Percentiles rank a stretch among this genome's conserved stretches.
Conservation (phyloP, 1,140 invertebrate genomes). For the Nautilus pompilius region DNA sequence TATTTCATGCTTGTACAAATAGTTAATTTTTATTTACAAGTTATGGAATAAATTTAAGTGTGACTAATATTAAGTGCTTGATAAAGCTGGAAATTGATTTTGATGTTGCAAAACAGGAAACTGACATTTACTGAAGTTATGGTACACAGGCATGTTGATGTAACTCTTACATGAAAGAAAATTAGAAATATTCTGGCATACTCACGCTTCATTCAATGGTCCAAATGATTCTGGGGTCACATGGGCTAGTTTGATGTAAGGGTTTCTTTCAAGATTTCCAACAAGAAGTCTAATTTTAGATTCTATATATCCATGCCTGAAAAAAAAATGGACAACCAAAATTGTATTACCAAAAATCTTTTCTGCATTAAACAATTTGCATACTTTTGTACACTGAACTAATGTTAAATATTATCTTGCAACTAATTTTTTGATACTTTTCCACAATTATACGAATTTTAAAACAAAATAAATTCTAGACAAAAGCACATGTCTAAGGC, state of each 20-base stretch:
- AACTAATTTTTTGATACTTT: not conserved
- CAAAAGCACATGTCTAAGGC: not conserved
- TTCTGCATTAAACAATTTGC: not conserved
- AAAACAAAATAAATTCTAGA: not conserved
- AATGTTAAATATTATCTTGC: not conserved
- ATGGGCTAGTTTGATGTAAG: conserved; percentile 85
- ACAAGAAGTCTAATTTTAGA: conserved; percentile 94
- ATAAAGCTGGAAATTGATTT: not conserved
- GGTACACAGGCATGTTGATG: not conserved
- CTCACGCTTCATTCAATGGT: conserved; percentile 49
- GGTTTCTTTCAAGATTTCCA: conserved; percentile 87
- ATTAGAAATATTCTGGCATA: not conserved
- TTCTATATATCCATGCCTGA: conserved; percentile 82
- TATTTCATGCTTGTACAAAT: no score
- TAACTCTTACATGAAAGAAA: not conserved
- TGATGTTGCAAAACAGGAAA: not conserved
- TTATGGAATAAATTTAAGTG: not conserved
- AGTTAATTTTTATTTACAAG: no score
- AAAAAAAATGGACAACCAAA: conserved; percentile 14
- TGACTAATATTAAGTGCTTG: not conserved
- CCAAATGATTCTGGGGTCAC: conserved; percentile 87
- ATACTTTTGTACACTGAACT: not conserved
- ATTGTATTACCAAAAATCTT: not conserved
- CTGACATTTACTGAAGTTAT: not conserved
- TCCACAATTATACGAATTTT: not conserved